These are phyloP conservation scores for Rhyacophila brunnea DNA, from an alignment of 1,140 invertebrate genomes.

Conservation along the genomic window DNA sequence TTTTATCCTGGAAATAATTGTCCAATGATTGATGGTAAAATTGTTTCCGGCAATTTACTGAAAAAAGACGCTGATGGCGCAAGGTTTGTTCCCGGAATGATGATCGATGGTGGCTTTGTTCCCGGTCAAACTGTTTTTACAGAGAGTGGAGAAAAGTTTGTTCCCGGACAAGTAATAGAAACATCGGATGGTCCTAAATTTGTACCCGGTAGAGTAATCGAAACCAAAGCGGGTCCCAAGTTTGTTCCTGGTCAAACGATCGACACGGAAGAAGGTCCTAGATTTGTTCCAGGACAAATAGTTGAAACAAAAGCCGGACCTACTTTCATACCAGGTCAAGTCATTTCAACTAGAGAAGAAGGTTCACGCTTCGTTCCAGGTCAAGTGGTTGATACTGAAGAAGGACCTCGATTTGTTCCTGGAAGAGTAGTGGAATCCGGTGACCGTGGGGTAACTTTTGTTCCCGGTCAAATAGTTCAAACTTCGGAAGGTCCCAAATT, in stretches of 20 bases:
- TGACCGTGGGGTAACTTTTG: constrained; percentile 66
- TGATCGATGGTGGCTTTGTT: constrained; percentile 66
- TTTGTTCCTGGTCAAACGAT: constrained; percentile 72
- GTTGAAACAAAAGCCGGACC: constrained; percentile 70
- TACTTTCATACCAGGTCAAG: constrained; percentile 72
- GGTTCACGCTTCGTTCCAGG: constrained; percentile 71
- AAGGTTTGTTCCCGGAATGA: constrained; percentile 68
- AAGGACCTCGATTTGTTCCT: constrained; percentile 72
- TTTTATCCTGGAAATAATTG: constrained; percentile 63
- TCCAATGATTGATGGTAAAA: constrained; percentile 55
- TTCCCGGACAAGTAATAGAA: constrained; percentile 73
- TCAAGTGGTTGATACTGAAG: constrained; percentile 69
- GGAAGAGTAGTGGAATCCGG: constrained; percentile 67
- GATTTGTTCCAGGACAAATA: constrained; percentile 71
- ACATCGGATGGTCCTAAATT: constrained; percentile 66
- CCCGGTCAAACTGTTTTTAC: constrained; percentile 70
- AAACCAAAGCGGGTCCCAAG: constrained; percentile 65
- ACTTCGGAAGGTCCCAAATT: constrained; percentile 70
- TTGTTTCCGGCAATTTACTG: constrained; percentile 66
- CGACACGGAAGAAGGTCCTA: constrained; percentile 64
- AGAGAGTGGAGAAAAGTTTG: constrained; percentile 69
- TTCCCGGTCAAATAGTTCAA: constrained; percentile 70
- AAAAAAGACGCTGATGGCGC: constrained; percentile 60
- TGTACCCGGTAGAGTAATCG: constrained; percentile 70
- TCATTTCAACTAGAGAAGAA: constrained; percentile 70